Percentiles rank a stretch among this genome's conserved stretches.
These are phyloP conservation scores for Malurus elegans DNA, from an alignment of 2,113 vertebrate species.

Conservation along the genomic window DNA sequence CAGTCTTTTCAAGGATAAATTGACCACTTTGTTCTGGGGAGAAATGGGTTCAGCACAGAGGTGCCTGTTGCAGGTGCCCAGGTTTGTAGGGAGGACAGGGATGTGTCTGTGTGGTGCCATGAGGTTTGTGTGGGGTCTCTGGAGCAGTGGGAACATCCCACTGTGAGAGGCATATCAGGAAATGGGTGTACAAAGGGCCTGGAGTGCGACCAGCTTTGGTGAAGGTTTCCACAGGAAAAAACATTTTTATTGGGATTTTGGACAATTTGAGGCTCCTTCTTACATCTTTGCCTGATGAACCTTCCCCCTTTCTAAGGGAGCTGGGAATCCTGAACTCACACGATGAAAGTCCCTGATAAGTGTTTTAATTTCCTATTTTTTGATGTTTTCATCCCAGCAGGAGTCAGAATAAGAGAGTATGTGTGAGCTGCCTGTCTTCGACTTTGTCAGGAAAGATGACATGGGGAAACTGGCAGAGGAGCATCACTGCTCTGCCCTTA, in stretches of 20 bases:
- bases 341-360: neutral
- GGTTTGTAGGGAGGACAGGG: neutral
- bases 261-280: neutral
- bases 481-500: neutral
- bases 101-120: accelerated
- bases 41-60: neutral
- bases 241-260: neutral
- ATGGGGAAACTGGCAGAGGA: neutral
- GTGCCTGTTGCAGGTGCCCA: accelerated
- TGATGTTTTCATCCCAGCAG: neutral
- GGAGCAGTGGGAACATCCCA: neutral
- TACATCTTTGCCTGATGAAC: neutral
- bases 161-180: accelerated
- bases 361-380: accelerated
- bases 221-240: neutral
- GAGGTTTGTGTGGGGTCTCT: neutral
- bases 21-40: neutral
- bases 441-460: accelerated
- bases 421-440: neutral
- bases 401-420: neutral
- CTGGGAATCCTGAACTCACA: neutral
- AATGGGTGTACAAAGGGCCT: neutral
- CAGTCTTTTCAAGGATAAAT: neutral
- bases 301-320: neutral
- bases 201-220: neutral